A percentile compares a stretch with the other conserved stretches of the same genome.
phyloP scores from a whole-genome alignment of 1,140 invertebrate genomes.

The Sycophaga agraensis region DNA sequence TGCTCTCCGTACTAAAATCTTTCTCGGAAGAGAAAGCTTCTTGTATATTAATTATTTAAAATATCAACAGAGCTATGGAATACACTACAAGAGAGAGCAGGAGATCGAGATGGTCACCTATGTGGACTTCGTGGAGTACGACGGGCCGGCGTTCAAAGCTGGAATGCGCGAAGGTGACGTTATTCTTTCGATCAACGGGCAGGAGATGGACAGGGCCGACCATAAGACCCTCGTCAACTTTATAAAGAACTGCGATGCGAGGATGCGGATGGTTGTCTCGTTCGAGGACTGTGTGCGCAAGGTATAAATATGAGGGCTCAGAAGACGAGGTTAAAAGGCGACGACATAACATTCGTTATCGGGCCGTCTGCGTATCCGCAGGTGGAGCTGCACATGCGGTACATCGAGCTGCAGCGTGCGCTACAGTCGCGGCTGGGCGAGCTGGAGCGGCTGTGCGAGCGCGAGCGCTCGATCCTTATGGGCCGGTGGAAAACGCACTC shows the following conservation, averaged over 20 bases:
- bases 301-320: constrained; percentile 54
- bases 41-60: no score
- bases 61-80: constrained; percentile 93
- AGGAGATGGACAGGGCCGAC: constrained; percentile 87
- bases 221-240: constrained; percentile 88
- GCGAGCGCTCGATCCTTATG: constrained; percentile 80
- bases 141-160: constrained; percentile 84
- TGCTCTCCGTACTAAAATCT: no score
- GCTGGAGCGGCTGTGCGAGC: constrained; percentile 77
- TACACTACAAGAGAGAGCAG: constrained; percentile 88
- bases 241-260: constrained; percentile 84
- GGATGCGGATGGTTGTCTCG: constrained; percentile 92
- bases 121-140: constrained; percentile 92
- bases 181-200: constrained; percentile 91
- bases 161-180: constrained; percentile 94
- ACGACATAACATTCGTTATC: no score
- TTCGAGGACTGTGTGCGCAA: constrained; percentile 94
- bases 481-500: constrained; percentile 87
- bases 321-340: no score
- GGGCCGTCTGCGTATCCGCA: constrained; percentile 29
- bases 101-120: constrained; percentile 94
- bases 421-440: constrained; percentile 85
- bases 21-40: no score
- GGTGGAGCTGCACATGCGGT: constrained; percentile 87
- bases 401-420: constrained; percentile 82